Evolutionary conservation across 2,797 vertebrate genomes (phyloP).

Genomic region (Myiotriccus ornatus): DNA sequence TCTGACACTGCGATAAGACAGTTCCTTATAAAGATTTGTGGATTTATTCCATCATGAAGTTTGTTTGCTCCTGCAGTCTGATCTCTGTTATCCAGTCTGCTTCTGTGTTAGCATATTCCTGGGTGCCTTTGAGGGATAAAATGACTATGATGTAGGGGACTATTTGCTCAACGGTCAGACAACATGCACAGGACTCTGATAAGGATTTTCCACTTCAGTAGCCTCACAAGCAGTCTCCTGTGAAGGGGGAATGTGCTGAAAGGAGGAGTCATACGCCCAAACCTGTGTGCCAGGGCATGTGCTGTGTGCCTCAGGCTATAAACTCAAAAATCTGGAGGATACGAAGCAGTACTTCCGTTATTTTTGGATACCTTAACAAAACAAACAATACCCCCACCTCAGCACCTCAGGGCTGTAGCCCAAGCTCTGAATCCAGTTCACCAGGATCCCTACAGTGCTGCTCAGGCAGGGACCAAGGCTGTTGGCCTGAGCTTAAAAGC

Average conservation of each 20-base stretch:
- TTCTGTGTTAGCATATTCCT: background rate
- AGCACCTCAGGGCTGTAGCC: background rate
- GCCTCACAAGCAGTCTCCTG: background rate
- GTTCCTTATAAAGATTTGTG: background rate
- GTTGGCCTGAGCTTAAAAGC: background rate
- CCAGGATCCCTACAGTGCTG: background rate
- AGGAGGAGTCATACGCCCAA: background rate
- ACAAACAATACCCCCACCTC: background rate
- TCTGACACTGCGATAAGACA: background rate
- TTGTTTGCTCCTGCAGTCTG: background rate
- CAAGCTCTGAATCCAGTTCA: no score
- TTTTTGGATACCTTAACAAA: background rate
- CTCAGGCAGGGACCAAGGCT: background rate
- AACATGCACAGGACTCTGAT: background rate
- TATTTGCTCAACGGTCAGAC: background rate
- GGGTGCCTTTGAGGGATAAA: background rate
- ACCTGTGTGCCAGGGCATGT: background rate
- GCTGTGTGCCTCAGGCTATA: background rate
- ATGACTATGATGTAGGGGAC: background rate
- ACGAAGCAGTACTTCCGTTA: background rate
- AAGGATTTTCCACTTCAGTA: background rate
- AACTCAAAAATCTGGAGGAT: background rate
- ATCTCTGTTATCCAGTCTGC: background rate
- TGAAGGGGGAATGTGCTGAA: background rate
- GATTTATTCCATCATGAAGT: background rate